A percentile compares a stretch with the other conserved stretches of the same genome.
These are phyloP conservation scores for Stenopsyche tienmushanensis DNA, from an alignment of 1,140 invertebrate genomes.

Conservation along the genomic window DNA sequence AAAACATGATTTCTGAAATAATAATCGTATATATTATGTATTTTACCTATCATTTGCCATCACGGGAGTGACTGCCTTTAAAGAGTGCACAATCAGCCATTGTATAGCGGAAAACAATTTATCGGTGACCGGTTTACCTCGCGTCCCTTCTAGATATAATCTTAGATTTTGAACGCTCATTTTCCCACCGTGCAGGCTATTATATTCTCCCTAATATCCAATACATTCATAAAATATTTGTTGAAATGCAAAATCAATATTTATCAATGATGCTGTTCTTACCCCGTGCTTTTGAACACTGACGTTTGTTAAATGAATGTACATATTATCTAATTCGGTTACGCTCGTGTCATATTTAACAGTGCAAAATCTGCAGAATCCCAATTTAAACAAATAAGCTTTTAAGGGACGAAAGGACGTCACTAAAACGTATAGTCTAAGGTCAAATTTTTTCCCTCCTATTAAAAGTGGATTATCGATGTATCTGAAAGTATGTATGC, in stretches of 20 bases:
- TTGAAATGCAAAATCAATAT: not conserved
- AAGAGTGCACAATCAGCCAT: constrained; percentile 85
- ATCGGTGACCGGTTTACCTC: constrained; percentile 84
- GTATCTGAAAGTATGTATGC: constrained; percentile 58
- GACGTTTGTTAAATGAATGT: constrained; percentile 88
- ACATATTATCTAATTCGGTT: constrained; percentile 79
- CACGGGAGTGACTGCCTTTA: constrained; percentile 79
- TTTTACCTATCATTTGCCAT: constrained; percentile 68
- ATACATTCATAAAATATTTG: not conserved
- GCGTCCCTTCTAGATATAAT: constrained; percentile 86
- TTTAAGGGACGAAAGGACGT: constrained; percentile 79
- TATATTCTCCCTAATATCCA: constrained; percentile 81
- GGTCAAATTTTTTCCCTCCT: constrained; percentile 85
- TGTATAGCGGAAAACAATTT: constrained; percentile 81
- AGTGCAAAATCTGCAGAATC: constrained; percentile 77
- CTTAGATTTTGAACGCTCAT: constrained; percentile 89
- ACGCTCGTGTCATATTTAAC: constrained; percentile 81
- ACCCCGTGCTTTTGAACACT: constrained; percentile 79
- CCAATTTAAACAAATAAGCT: constrained; percentile 81
- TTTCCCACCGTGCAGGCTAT: constrained; percentile 92
- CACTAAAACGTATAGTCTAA: constrained; percentile 81
- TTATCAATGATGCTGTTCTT: constrained; percentile 48
- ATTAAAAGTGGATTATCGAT: constrained; percentile 83
- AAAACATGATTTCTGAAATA: too few relatives aligned
- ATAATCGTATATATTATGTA: constrained; percentile 66